Base-by-base conservation (phyloP, 2,888 invertebrate species). In the Clepsis dumicolana region DNA sequence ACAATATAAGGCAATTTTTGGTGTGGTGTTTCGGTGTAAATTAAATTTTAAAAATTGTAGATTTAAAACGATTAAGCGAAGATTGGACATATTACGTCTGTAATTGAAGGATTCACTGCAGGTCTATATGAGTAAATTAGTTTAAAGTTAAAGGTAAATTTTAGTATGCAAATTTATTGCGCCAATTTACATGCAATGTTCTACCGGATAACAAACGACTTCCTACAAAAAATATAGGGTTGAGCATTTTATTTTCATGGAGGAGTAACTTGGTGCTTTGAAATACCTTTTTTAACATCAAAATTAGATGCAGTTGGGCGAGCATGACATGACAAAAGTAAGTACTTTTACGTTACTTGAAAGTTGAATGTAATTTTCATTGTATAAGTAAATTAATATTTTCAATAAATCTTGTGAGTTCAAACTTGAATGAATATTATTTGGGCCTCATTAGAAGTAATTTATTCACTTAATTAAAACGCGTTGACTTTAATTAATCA, bases 181-280 rank as follows among this genome's bases (percentile, higher is more conserved):
- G 16, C 54, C 38, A 41, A 59, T 59, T 59, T 59, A 38, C 59
- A 59, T 59, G 59, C 59, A 52, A 52, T 52, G 52, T 27, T 59
- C 16, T 25, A 7, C 25, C 59, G 38, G 41, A 18, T 18, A 52
- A 52, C 35, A 59, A 41, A 59, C 59, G 35, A 59, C 59, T 59
- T 59, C 41, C 38, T 25, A 25, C 41, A 41, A 59, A 59, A 38
- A 52, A 25, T 50, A 50, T n/a, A 52, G 24, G 52, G 52, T 52
- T 52, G 24, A 52, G 48, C 48, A 48, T 48, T 48, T 21, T 48
- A 48, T 48, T 48, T 48, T n/a, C 21, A 16, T 48, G 4, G 48
- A 18, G 18, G 21, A 48, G 21, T 12, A 12, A 48, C 12, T 21
- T 10, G 2, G 48, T 48, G 48, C 12, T 18, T 48, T 21, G 12